Base-by-base conservation (phyloP, 2,113 vertebrate genomes). In the Glareola pratincola region DNA sequence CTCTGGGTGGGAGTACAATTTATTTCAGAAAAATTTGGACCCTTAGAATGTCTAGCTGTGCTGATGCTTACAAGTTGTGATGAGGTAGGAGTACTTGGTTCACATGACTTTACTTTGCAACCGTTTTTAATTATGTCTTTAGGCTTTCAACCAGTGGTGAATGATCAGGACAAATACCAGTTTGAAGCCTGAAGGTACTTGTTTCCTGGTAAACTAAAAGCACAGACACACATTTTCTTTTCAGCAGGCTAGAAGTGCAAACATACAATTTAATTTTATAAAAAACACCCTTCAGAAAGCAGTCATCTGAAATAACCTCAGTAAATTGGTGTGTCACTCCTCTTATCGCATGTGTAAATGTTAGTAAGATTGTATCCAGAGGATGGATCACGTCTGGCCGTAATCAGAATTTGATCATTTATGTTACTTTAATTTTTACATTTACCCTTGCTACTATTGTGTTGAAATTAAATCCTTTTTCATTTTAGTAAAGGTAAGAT, bases 401-500 rank as follows among this genome's bases (percentile, higher is more conserved):
- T 37, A 50, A 41, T 85, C 66, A 73, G 56, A 90, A 77, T 84
- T 34, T 92, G 47, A 85, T 95, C 60, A 47, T 22, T 85, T 79
- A 76, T 15, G 47, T 89, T 72, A 23, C 29, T 94, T 96, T 59
- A 85, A 51, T 84, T 84, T 93, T 83, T 96, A 59, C 6, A 18
- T 80, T 85, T 91, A 91, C 18, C 11, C 12, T 75, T 89, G 27
- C 24, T 79, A 54, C 84, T 94, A 41, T 15, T 57, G 26, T 66
- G 10, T 71, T 84, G 69, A 53, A 69, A 81, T 80, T 56, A 91
- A 88, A 60, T 68, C 6, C 6, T 32, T 54, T 23, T 82, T 14
- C 30, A 36, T 94, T 92, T 91, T 88, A 93, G 48, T 84, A 91
- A 88, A 86, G 64, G 51, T 75, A 81, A 93, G 41, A 67, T 63